Evolutionary conservation across 2,113 vertebrate species (phyloP), one percentile per base, ranked within the genome.

Genomic region (Struthio camelus): DNA sequence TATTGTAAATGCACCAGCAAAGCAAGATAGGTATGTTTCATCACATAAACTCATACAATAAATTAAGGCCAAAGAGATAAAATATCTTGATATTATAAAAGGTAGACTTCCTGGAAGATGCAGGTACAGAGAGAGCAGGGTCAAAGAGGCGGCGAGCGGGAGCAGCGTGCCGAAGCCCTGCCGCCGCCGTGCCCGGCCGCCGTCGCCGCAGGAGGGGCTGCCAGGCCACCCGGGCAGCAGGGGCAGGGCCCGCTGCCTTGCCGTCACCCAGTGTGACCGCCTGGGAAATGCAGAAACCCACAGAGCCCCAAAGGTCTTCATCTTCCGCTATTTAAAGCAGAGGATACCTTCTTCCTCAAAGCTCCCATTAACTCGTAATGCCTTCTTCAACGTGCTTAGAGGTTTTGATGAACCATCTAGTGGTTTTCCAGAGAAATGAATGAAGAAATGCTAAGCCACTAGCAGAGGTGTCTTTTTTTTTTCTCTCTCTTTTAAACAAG

Each of bases 151-250:
- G 27, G 54, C 9, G 6, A 16, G 48, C 8, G 5, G 61, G 6
- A 51, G 64, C 23, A 32, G 15, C 58, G 6, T 0, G 0, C 64
- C 54, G 67, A 30, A 15, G 10, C 16, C 20, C 61, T 32, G 48
- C 46, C 64, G 30, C 50, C 0, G 0, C 1, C 14, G 0, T 75
- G n/a, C 65, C 54, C 44, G 44, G 46, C 25, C 14, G 4, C 48
- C 6, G 1, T n/a, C n/a, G 17, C 54, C 2, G 2, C 65, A 25
- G 42, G 24, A 61, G 34, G n/a, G 34, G 10, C 81, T 66, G 73
- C 73, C 58, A 73, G 50, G 51, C 27, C 80, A 50, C 20, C 22
- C 11, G 2, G 1, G 14, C 53, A 77, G 65, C 50, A 80, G 19
- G 66, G 86, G 59, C 32, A 62, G 80, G 25, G 16, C 1, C 1